phyloP scores from a whole-genome alignment of 1,140 invertebrate genomes.

The Tetranychus cinnabarinus region DNA sequence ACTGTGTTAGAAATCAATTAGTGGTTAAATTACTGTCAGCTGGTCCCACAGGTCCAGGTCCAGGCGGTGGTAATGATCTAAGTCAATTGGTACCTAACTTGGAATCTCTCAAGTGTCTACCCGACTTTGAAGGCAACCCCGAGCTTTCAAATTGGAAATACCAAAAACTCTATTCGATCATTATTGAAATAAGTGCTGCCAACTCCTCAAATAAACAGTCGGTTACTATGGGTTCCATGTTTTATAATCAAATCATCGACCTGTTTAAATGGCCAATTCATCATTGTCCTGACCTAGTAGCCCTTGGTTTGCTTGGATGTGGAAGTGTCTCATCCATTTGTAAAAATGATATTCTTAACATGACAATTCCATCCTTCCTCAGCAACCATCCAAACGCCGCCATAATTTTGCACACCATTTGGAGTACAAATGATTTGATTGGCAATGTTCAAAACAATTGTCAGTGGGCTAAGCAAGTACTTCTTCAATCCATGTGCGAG shows the following conservation, averaged over 20 bases:
- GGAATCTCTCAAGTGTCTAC: slow-evolving; percentile 10
- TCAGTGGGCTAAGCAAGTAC: slow-evolving; percentile 6
- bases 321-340: background rate
- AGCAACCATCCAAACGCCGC: slow-evolving; percentile 78
- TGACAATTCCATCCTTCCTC: slow-evolving; percentile 57
- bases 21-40: slow-evolving; percentile 2
- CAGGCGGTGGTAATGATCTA: background rate
- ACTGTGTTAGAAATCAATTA: slow-evolving; percentile 5
- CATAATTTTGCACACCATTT: slow-evolving; percentile 75
- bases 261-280: slow-evolving; percentile 74
- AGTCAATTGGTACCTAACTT: slow-evolving; percentile 8
- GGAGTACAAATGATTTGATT: slow-evolving; percentile 31
- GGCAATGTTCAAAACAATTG: background rate
- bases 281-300: slow-evolving; percentile 75
- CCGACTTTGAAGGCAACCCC: slow-evolving; percentile 6
- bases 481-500: slow-evolving; percentile 71
- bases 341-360: slow-evolving; percentile 6
- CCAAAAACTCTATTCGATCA: slow-evolving; percentile 9
- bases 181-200: slow-evolving; percentile 6
- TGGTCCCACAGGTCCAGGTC: background rate
- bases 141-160: slow-evolving; percentile 10
- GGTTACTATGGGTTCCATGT: background rate
- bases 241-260: slow-evolving; percentile 48
- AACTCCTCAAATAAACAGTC: background rate
- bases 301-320: slow-evolving; percentile 42